phyloP scores from a whole-genome alignment of 2,797 vertebrate species.

The Rhinella marina region DNA sequence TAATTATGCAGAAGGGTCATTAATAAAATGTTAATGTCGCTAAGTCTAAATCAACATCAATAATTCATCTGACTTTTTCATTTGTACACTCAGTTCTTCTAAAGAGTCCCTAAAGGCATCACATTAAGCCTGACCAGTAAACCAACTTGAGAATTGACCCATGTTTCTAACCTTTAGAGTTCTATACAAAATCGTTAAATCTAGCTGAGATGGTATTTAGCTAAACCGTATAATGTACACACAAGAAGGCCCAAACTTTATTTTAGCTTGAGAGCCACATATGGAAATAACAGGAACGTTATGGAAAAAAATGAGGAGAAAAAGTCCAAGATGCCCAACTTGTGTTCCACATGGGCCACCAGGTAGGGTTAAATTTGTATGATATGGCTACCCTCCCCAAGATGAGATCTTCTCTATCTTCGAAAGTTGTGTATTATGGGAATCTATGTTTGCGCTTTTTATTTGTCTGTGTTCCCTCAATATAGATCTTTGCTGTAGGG shows the following conservation, averaged over 20 bases:
- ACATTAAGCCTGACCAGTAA: neutral
- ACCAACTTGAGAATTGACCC: neutral
- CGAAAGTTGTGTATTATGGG: no score
- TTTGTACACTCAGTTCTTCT: neutral
- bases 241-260: neutral
- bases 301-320: no score
- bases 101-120: neutral
- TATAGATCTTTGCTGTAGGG: no score
- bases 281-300: no score
- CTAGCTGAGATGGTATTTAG: neutral
- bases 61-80: neutral
- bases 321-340: no score
- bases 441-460: no score
- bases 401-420: no score
- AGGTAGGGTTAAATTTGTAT: no score
- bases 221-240: neutral
- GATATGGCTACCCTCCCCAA: no score
- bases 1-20: neutral
- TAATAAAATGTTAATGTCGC: conserved; percentile 1
- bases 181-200: neutral
- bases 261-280: neutral
- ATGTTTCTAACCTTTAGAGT: neutral
- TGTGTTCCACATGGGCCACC: no score
- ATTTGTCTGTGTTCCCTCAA: no score
- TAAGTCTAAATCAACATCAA: neutral